These are phyloP conservation scores for Zootoca vivipara DNA, from an alignment of 2,113 vertebrate species.

Conservation along the genomic window DNA sequence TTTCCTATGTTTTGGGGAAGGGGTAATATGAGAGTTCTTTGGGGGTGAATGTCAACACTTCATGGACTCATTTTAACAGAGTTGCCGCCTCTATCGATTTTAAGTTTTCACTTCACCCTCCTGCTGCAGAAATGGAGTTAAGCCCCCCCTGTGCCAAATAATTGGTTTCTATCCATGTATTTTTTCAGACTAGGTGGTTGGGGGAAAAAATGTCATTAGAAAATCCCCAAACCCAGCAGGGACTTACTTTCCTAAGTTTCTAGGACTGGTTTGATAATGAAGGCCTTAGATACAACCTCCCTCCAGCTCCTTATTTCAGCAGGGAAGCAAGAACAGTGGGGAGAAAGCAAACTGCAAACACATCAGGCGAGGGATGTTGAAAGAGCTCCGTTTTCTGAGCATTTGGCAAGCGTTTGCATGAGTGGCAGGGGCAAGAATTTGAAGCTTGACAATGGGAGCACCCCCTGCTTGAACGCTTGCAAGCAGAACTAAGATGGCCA, in stretches of 20 bases:
- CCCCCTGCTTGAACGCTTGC: background rate
- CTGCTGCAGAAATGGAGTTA: conserved; percentile 7
- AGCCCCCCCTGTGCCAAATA: background rate
- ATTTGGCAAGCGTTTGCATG: background rate
- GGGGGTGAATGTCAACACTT: background rate
- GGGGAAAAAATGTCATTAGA: background rate
- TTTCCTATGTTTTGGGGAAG: background rate
- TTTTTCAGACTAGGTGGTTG: background rate
- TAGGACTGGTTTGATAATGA: background rate
- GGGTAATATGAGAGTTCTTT: background rate
- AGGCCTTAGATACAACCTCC: background rate
- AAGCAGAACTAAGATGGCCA: background rate
- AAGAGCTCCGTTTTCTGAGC: background rate
- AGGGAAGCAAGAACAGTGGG: background rate
- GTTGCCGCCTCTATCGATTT: background rate
- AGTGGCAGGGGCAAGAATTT: background rate
- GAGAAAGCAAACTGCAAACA: background rate
- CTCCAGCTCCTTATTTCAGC: background rate
- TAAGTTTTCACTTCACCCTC: background rate
- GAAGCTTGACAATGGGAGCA: background rate
- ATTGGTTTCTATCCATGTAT: background rate
- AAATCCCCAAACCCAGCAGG: background rate
- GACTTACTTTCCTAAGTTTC: background rate
- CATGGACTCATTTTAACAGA: background rate
- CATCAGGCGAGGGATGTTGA: background rate